Conservation (phyloP, 2,797 vertebrate genomes). For the Lindbergichthys nudifrons region DNA sequence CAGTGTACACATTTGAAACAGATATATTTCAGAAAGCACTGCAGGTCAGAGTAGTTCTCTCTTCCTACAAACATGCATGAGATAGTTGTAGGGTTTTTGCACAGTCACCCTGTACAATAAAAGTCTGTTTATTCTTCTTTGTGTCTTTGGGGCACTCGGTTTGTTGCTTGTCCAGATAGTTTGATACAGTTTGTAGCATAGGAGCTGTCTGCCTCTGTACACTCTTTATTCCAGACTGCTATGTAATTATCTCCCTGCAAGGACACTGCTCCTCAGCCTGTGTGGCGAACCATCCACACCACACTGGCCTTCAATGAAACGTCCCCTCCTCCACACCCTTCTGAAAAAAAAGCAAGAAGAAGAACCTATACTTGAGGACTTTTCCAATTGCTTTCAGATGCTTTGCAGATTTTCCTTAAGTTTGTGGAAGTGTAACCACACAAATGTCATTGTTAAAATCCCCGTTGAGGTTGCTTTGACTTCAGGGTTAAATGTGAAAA, state of each 20-base stretch:
- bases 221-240: conserved; percentile 53
- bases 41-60: conserved; percentile 30
- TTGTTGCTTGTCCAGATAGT: conserved; percentile 28
- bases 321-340: conserved; percentile 37
- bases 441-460: conserved; percentile 17
- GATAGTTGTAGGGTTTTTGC: conserved; percentile 9
- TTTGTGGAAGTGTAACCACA: conserved; percentile 18
- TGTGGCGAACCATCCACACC: conserved; percentile 61
- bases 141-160: conserved; percentile 26
- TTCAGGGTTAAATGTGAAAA: neutral
- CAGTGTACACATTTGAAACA: too few species aligned
- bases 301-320: conserved; percentile 57
- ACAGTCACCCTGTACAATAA: conserved; percentile 5
- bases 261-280: conserved; percentile 55
- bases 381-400: conserved; percentile 69
- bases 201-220: conserved; percentile 60
- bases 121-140: conserved; percentile 43
- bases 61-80: neutral
- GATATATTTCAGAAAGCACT: neutral
- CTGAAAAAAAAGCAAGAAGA: conserved; percentile 12
- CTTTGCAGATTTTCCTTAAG: conserved; percentile 22
- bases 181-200: conserved; percentile 41
- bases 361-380: conserved; percentile 60
- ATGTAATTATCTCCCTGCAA: conserved; percentile 72
- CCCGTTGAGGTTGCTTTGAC: conserved; percentile 5